phyloP scores from a whole-genome alignment of 2,113 vertebrate genomes.

The Lethenteron camtschaticum region DNA sequence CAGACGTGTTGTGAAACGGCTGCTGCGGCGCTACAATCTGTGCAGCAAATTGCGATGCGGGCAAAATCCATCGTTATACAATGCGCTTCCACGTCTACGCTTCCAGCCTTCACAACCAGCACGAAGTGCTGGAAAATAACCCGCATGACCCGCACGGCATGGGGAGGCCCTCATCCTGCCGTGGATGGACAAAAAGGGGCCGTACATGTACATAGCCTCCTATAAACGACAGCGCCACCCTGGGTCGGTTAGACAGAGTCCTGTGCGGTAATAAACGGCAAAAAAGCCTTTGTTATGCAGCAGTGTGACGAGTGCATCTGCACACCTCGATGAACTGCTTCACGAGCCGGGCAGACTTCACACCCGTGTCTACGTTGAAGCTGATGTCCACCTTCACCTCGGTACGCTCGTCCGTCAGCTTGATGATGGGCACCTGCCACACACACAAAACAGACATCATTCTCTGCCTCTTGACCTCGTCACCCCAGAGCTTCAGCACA shows the following conservation, averaged over 20 bases:
- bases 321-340: constrained; percentile 78
- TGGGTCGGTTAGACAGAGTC: background rate
- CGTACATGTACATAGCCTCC: background rate
- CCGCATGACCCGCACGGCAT: constrained; percentile 7
- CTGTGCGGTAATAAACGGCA: background rate
- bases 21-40: too few species aligned
- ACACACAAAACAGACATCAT: background rate
- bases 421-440: constrained; percentile 82
- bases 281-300: background rate
- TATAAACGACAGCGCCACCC: background rate
- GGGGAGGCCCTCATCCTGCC: constrained; percentile 10
- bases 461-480: too few species aligned
- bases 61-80: too few species aligned
- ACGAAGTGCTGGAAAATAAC: constrained; percentile 8
- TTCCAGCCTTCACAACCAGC: too few species aligned
- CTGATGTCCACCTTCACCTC: constrained; percentile 98
- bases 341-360: constrained; percentile 81
- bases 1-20: too few species aligned
- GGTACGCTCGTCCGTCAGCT: constrained; percentile 86
- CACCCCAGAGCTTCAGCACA: too few species aligned
- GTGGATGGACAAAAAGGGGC: constrained; percentile 10
- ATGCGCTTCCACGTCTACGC: too few species aligned
- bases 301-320: too few species aligned
- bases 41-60: too few species aligned
- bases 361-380: constrained; percentile 90